Evolutionary conservation across 2,888 invertebrate species (phyloP).

Genomic region (Eurois occulta): DNA sequence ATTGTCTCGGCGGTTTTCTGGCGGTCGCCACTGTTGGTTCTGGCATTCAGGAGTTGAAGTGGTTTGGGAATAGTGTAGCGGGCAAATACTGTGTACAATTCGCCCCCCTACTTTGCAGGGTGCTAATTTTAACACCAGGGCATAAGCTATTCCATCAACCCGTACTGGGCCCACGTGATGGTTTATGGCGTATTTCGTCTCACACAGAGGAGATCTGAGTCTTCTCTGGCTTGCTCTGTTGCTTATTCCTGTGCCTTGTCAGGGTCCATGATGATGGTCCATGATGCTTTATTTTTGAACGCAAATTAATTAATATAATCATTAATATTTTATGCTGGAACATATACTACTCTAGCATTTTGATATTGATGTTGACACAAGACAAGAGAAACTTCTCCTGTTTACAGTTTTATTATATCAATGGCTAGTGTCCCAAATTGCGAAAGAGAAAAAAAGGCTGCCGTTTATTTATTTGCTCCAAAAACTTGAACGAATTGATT

Average conservation of each 20-base stretch:
- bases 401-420: not conserved
- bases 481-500: conserved; percentile 57
- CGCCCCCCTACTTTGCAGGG: not conserved
- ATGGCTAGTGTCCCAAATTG: conserved; percentile 25
- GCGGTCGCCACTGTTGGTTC: not conserved
- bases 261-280: too few species aligned
- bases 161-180: too few species aligned
- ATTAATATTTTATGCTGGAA: too few species aligned
- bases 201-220: not conserved
- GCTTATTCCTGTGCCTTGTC: not conserved
- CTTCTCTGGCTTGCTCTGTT: not conserved
- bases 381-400: not conserved
- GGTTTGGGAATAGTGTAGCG: not conserved
- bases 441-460: conserved; percentile 14
- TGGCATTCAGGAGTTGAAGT: not conserved
- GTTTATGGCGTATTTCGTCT: not conserved
- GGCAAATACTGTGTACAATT: not conserved
- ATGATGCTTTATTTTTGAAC: too few species aligned
- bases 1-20: not conserved
- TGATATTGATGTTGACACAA: not conserved
- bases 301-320: not conserved
- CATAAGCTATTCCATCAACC: not conserved
- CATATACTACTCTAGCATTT: too few species aligned
- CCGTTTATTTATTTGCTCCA: conserved; percentile 54
- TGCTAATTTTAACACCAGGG: not conserved